Percentiles rank a stretch among this genome's conserved stretches.
Evolutionary conservation across 2,888 invertebrate genomes (phyloP).

Genomic region (Willowsia nigromaculata): DNA sequence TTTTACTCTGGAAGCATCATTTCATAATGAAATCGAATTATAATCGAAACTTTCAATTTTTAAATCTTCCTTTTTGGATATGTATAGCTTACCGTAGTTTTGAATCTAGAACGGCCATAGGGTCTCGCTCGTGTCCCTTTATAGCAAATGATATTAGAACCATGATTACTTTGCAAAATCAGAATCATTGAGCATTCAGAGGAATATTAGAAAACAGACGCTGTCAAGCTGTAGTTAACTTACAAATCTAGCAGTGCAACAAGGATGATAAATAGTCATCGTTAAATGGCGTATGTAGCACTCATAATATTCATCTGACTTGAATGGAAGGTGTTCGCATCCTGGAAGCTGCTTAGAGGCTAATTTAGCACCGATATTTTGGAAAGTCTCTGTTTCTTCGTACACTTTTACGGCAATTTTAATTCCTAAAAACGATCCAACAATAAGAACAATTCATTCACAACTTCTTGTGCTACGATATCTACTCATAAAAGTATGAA

Average conservation of each 20-base stretch:
- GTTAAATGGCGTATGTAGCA: slow-evolving; percentile 58
- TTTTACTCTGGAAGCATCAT: slow-evolving; percentile 29
- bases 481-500: no score
- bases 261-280: slow-evolving; percentile 54
- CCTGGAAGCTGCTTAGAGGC: slow-evolving; percentile 38
- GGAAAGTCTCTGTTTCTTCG: slow-evolving; percentile 31
- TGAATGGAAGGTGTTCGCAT: slow-evolving; percentile 44
- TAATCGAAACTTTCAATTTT: no score
- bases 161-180: no score
- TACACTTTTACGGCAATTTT: slow-evolving; percentile 17
- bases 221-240: not conserved
- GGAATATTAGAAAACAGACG: not conserved
- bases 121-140: slow-evolving; percentile 38
- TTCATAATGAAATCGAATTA: no score
- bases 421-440: slow-evolving; percentile 8
- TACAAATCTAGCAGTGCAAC: slow-evolving; percentile 57
- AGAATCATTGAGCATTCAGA: not conserved
- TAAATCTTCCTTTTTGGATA: no score
- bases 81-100: slow-evolving; percentile 35
- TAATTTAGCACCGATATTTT: slow-evolving; percentile 19
- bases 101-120: slow-evolving; percentile 57
- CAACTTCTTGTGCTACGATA: no score
- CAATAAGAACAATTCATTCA: no score
- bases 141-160: no score
- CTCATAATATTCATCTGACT: slow-evolving; percentile 54